Evolutionary conservation across 92 coral and sea anemone species (phyloP), one percentile per base, ranked within the genome.

Genomic region (Isaurus tuberculatus): DNA sequence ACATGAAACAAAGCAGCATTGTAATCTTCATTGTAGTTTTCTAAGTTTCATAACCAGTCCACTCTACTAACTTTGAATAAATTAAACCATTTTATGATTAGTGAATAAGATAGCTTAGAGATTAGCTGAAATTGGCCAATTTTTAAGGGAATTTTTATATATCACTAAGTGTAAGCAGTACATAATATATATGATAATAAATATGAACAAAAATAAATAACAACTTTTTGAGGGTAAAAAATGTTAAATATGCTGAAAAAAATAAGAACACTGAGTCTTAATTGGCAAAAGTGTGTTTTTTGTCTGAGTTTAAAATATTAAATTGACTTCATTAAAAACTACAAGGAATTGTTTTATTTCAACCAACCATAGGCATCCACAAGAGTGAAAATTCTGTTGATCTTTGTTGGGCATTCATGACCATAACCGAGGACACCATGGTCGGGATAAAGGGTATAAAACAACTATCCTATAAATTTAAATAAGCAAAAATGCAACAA

Each of bases 381-480:
- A 9, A 81, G 86, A 19, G 77, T 81, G 67, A 81, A 81, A 31
- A 81, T 43, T 63, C 61, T 66, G 22, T 67, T 67, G 23, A 81
- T 67, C 42, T 81, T 81, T 37, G 78, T 81, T 17, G 40, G 77
- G 51, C 86, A 81, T 51, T 67, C 78, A 69, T 81, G 86, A n/a
- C 86, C 86, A 66, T 81, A 81, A 15, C 86, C 86, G 27, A 81
- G 19, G 13, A 46, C 86, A 36, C 78, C 79, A 68, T 81, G 86
- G 36, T 81, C 78, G 13, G 79, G 86, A 42, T 81, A 81, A 19
- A 68, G 65, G 86, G 86, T 67, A 81, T 34, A 49, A 81, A 81
- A 33, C 34, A 43, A 31, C 46, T 29, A 63, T 67, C 86, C 86
- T 81, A 16, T 51, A 51, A 17, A 51, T 15, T 51, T 51, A 51